These are phyloP conservation scores for Ptilodon capucinus DNA, from an alignment of 2,888 invertebrate species.

Conservation along the genomic window DNA sequence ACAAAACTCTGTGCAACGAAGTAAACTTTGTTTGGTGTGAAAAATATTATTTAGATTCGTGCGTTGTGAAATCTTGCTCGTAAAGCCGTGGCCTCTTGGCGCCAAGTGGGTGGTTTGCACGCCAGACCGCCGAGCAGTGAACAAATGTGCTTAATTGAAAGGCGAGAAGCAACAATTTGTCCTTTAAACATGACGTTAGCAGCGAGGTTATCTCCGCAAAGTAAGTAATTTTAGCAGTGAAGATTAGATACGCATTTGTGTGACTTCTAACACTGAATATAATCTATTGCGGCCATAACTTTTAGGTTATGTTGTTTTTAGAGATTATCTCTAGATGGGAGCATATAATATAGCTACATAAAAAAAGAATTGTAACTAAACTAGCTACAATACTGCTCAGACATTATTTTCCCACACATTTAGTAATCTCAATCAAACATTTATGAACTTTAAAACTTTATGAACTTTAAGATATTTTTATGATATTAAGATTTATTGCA, in stretches of 20 bases:
- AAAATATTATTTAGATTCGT: constrained; percentile 11
- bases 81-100: constrained; percentile 54
- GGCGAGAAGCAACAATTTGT: constrained; percentile 49
- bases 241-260: not conserved
- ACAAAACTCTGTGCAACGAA: not conserved
- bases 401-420: too few relatives aligned
- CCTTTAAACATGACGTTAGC: constrained; percentile 70
- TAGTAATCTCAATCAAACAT: too few relatives aligned
- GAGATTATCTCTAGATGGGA: not conserved
- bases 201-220: constrained; percentile 62
- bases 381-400: too few relatives aligned
- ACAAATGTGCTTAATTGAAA: constrained; percentile 64
- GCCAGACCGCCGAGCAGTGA: constrained; percentile 44
- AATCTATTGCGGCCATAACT: not conserved
- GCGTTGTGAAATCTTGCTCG: constrained; percentile 18
- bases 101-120: constrained; percentile 47
- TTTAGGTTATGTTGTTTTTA: not conserved
- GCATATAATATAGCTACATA: not conserved
- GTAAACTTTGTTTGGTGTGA: too few relatives aligned
- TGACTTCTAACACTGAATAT: not conserved
- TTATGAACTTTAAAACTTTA: too few relatives aligned
- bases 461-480: too few relatives aligned
- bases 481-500: too few relatives aligned
- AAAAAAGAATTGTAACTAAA: too few relatives aligned
- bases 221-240: constrained; percentile 49